Conservation (phyloP, 2,888 invertebrate species). For the Drosophila pegasa region DNA sequence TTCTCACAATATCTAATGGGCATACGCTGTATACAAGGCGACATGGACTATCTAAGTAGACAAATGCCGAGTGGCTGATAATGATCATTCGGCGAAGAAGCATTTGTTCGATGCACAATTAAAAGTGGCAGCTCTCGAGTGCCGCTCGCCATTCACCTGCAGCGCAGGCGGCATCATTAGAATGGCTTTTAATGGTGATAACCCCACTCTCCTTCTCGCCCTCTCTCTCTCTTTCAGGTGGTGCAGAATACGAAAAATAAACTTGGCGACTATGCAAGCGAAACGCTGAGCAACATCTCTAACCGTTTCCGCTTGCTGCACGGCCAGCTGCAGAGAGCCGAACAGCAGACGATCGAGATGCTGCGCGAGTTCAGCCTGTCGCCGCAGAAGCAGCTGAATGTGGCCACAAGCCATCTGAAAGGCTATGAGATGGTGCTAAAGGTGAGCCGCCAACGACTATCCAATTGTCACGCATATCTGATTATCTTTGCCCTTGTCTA, state of each 20-base stretch:
- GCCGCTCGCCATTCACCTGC: constrained; percentile 59
- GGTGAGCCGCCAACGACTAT: constrained; percentile 45
- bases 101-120: constrained; percentile 68
- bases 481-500: constrained; percentile 21
- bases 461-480: background rate
- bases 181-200: constrained; percentile 50
- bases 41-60: constrained; percentile 14
- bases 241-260: constrained; percentile 70
- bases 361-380: constrained; percentile 69
- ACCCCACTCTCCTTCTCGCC: background rate
- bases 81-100: constrained; percentile 64
- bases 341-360: constrained; percentile 67
- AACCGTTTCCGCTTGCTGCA: constrained; percentile 80
- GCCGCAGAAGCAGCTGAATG: constrained; percentile 71
- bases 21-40: constrained; percentile 1
- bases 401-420: constrained; percentile 61
- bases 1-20: background rate
- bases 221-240: constrained; percentile 63
- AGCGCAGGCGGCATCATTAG: constrained; percentile 38
- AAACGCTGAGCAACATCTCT: constrained; percentile 70
- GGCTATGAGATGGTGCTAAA: constrained; percentile 69
- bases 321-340: constrained; percentile 79
- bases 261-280: constrained; percentile 72
- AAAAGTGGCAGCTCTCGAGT: constrained; percentile 51
- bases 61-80: constrained; percentile 42